Conservation (phyloP, 2,888 invertebrate genomes). For the Acronicta aceris region DNA sequence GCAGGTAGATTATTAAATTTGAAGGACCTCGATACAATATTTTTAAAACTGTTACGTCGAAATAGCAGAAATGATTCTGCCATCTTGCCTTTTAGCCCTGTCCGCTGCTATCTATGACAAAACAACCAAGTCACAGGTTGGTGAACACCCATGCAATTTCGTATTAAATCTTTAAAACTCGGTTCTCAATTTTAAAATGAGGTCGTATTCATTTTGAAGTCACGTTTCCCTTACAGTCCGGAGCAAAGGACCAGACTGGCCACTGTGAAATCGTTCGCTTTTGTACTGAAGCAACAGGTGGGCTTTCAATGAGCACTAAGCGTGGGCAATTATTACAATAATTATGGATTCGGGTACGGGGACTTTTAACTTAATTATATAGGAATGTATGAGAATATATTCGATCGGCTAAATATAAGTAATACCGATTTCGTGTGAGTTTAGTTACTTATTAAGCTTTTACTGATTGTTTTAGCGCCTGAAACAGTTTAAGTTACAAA, state of each 20-base stretch:
- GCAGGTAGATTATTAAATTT: not conserved
- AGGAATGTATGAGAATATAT: not conserved
- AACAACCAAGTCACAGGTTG: too few relatives aligned
- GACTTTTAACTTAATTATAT: conserved; percentile 32
- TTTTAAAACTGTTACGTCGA: too few relatives aligned
- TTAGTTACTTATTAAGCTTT: too few relatives aligned
- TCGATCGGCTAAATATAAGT: not conserved
- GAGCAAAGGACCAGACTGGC: conserved; percentile 13
- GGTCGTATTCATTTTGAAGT: conserved; percentile 5
- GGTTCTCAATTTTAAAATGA: conserved; percentile 22
- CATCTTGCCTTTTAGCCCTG: too few relatives aligned
- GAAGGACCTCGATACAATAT: too few relatives aligned
- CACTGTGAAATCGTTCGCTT: conserved; percentile 12
- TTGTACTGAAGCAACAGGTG: conserved; percentile 41
- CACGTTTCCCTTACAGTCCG: conserved; percentile 18
- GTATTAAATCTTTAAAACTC: not conserved
- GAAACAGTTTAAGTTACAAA: too few relatives aligned
- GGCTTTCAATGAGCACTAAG: conserved; percentile 29
- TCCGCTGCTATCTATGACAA: too few relatives aligned
- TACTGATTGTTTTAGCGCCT: too few relatives aligned
- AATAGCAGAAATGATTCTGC: too few relatives aligned
- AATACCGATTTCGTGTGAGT: not conserved
- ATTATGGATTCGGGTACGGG: conserved; percentile 16
- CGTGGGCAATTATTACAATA: conserved; percentile 36
- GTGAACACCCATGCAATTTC: too few relatives aligned